These are phyloP conservation scores for Sturmia bella DNA, from an alignment of 2,888 invertebrate species.

Conservation along the genomic window DNA sequence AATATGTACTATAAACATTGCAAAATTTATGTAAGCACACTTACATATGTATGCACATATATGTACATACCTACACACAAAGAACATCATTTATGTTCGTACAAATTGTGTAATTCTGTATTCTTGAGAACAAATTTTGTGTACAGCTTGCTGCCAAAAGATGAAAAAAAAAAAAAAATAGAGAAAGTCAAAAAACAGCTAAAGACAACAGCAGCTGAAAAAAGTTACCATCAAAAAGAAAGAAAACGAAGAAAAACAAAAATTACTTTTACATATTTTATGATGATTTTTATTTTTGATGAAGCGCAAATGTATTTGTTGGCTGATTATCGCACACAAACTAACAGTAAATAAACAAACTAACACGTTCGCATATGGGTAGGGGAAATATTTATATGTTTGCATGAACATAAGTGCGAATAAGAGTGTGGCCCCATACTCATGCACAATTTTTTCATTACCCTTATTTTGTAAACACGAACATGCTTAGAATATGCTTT, in stretches of 20 bases:
- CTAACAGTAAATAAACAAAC: slow-evolving; percentile 62
- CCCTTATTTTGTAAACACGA: slow-evolving; percentile 2
- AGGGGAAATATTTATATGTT: no score
- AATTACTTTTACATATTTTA: slow-evolving; percentile 66
- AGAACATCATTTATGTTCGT: slow-evolving; percentile 1
- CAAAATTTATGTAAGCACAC: not conserved
- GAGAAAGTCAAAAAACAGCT: slow-evolving; percentile 1
- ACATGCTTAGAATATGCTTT: not conserved
- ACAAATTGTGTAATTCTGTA: slow-evolving; percentile 25
- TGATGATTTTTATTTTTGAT: slow-evolving; percentile 69
- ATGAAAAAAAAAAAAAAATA: slow-evolving; percentile 3
- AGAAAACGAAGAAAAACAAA: slow-evolving; percentile 41
- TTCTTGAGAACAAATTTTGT: slow-evolving; percentile 48
- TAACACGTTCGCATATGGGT: slow-evolving; percentile 41
- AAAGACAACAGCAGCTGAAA: slow-evolving; percentile 34
- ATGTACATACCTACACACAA: no score
- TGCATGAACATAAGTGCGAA: not conserved
- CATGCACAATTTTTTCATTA: not conserved
- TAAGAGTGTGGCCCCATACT: not conserved
- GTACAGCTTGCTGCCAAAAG: slow-evolving; percentile 62
- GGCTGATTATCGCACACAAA: slow-evolving; percentile 63
- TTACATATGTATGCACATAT: not conserved
- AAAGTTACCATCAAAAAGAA: slow-evolving; percentile 13
- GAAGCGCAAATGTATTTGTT: slow-evolving; percentile 70
- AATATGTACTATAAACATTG: slow-evolving; percentile 1